phyloP scores from a whole-genome alignment of 1,140 invertebrate species.

The Eubasilissa regina region DNA sequence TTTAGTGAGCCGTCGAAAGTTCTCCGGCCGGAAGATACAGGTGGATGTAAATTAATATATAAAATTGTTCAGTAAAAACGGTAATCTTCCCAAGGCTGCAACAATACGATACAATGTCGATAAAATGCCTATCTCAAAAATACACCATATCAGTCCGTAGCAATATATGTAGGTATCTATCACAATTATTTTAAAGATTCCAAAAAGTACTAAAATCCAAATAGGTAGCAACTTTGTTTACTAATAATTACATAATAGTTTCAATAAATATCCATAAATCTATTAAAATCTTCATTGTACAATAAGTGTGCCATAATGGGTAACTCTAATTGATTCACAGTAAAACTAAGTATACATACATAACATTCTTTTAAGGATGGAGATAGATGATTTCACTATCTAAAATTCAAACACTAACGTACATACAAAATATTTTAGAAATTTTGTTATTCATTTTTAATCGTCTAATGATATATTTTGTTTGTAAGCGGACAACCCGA shows the following conservation, averaged over 20 bases:
- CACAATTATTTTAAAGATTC: constrained; percentile 55
- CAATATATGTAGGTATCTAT: constrained; percentile 41
- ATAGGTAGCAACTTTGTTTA: constrained; percentile 48
- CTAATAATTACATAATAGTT: constrained; percentile 34
- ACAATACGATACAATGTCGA: constrained; percentile 30
- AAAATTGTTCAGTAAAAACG: constrained; percentile 35
- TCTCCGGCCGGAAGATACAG: constrained; percentile 24
- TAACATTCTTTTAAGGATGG: constrained; percentile 36
- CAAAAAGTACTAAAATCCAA: constrained; percentile 52
- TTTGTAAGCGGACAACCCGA: constrained; percentile 17
- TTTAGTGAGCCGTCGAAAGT: neutral
- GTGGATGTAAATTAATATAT: constrained; percentile 21
- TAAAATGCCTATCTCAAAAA: constrained; percentile 60
- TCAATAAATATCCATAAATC: constrained; percentile 32
- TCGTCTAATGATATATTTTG: constrained; percentile 45
- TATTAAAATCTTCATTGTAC: constrained; percentile 43
- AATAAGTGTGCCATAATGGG: constrained; percentile 35
- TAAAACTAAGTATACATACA: constrained; percentile 29
- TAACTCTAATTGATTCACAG: constrained; percentile 42
- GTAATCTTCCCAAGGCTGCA: constrained; percentile 41
- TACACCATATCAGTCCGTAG: constrained; percentile 57
- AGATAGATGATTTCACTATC: constrained; percentile 41
- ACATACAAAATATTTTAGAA: constrained; percentile 43
- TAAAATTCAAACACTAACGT: constrained; percentile 44
- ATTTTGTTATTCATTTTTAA: constrained; percentile 41